Evolutionary conservation across 2,888 invertebrate genomes (phyloP), one percentile per base, ranked within the genome.

Genomic region (Acronicta alni): DNA sequence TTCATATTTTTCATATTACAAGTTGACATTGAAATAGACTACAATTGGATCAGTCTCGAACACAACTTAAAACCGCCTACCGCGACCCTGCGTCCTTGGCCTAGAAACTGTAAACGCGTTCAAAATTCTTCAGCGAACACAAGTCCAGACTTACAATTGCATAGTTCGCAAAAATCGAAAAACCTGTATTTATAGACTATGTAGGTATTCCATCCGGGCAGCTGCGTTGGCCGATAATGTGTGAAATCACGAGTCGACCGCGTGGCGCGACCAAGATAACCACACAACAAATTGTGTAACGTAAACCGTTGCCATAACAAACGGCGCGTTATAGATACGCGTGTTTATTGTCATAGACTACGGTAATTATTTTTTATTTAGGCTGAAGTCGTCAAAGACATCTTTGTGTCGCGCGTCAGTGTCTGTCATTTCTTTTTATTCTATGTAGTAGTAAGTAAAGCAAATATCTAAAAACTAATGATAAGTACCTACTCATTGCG

Each of bases 231-330:
- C 32, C 16, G 75, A 67, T 69, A 67, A 51, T 56, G 61, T 63
- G 62, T 41, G 41, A 59, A 57, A 72, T 67, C 81, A 82, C 79
- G 81, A 54, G 42, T 8, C 3, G 12, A 20, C 20, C 67, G 77
- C 81, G 74, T 81, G 72, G 42, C 14, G 18, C 38, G 39, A 41
- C 67, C 57, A 51, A 72, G 79, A 80, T 80, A 80, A 77, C 74
- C 71, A 32, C 72, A 58, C 46, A 49, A 57, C 63, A 62, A 70
- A 77, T 72, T 61, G 54, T 77, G 57, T 75, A 61, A 65, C 44
- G 45, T 51, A 61, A 59, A 46, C 53, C 49, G 69, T 68, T 75
- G 63, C 46, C 68, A 72, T 68, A 68, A 60, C 72, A 72, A 67
- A 67, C 51, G 26, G 23, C 37, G 30, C 43, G 43, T 49, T 48